phyloP scores from a whole-genome alignment of 53 echinoderm and acorn worm species.

The Echinometra lucunter region DNA sequence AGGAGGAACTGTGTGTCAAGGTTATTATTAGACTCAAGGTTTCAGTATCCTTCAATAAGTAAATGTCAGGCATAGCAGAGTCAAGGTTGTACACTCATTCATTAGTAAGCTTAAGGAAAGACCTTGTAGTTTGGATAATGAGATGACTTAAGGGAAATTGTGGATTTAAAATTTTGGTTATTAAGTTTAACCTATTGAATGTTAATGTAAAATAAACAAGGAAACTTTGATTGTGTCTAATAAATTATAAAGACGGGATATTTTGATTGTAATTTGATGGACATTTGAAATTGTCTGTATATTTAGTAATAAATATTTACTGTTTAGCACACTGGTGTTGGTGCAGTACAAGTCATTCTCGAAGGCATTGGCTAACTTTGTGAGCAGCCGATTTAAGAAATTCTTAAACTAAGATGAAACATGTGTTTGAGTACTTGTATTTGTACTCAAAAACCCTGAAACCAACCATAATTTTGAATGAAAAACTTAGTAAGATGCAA shows the following conservation, averaged over 20 bases:
- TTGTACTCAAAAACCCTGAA: too few species aligned
- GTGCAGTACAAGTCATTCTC: too few species aligned
- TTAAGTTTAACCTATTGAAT: background rate
- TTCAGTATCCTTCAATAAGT: background rate
- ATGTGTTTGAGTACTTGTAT: too few species aligned
- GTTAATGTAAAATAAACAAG: background rate
- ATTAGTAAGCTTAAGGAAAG: background rate
- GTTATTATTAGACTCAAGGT: slow-evolving; percentile 13
- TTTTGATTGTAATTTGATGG: background rate
- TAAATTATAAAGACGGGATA: background rate
- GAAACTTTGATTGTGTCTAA: background rate
- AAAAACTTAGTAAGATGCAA: too few species aligned
- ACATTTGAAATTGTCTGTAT: too few species aligned
- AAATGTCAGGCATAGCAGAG: background rate
- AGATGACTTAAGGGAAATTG: background rate
- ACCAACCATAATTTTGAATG: too few species aligned
- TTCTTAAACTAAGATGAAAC: too few species aligned
- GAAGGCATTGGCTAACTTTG: too few species aligned
- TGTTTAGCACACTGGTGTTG: too few species aligned
- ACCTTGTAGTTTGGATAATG: background rate
- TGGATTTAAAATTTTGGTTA: background rate
- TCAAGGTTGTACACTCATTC: background rate
- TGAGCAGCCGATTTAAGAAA: too few species aligned
- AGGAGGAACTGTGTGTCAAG: slow-evolving; percentile 5
- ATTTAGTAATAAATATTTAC: too few species aligned